Base-by-base conservation (phyloP, 2,113 vertebrate genomes). In the Otus sunia region DNA sequence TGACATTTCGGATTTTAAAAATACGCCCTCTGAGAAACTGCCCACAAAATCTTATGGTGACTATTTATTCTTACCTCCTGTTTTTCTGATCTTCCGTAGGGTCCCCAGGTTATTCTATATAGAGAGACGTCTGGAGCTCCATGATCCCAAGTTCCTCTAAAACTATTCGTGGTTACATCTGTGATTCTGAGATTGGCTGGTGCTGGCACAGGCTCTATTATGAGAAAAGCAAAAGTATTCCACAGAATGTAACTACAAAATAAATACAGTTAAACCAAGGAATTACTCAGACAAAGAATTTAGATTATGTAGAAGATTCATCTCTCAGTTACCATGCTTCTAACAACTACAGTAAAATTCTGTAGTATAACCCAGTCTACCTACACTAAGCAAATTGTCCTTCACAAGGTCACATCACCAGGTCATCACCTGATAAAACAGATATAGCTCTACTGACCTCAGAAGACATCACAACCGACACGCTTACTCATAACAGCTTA, bases 121-220 rank as follows among this genome's bases (percentile, higher is more conserved):
- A 99, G 97, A 83, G 98, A 98, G 19, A 99, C 99, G 64, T 99
- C 99, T 1, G 98, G 97, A 78, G 99, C 99, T 37, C 99, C 99
- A 34, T 99, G 99, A 43, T 99, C 98, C 99, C 99, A 99, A 6
- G 98, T 98, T 47, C 97, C 99, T 94, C 98, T 98, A 97, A 99
- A 99, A 37, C 99, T 99, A 58, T 98, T 98, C 1, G 98, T 98
- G 39, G 98, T 98, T 68, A 99, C 97, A 11, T 99, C 99, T 7
- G 99, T 99, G 91, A 99, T 98, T 90, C 55, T 97, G 73, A 99
- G 98, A 97, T 99, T 98, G 83, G 97, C 98, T 13, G 99, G 99
- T 15, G 99, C 98, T 58, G 99, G 99, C 91, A 99, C 99, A 23
- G 92, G 90, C 37, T 97, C 98, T 99, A n/a, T 87, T 47, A 68